Conservation (phyloP, 2,797 vertebrate species). For the Phataginus tricuspis region DNA sequence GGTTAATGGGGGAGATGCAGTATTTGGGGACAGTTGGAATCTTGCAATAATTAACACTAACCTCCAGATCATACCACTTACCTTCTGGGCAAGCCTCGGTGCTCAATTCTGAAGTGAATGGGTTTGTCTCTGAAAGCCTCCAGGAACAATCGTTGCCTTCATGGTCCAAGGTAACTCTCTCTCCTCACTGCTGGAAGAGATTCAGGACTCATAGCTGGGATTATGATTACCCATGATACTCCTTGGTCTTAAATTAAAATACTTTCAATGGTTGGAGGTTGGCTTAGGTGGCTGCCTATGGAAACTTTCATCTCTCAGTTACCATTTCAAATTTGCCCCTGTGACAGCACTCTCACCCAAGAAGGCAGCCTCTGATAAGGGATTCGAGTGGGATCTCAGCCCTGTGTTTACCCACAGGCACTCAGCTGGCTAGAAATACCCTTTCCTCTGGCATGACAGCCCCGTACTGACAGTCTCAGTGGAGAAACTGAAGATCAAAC, state of each 20-base stretch:
- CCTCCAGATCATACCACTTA: neutral
- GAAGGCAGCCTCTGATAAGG: neutral
- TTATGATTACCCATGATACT: neutral
- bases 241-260: slow-evolving; percentile 15
- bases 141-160: neutral
- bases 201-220: neutral
- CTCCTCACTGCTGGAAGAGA: neutral
- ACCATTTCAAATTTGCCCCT: neutral
- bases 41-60: neutral
- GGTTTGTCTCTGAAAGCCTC: neutral
- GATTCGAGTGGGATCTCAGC: neutral
- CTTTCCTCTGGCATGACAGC: neutral
- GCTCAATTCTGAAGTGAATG: neutral
- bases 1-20: neutral
- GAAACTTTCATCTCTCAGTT: neutral
- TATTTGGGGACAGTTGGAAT: neutral
- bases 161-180: neutral
- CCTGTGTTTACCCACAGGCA: neutral
- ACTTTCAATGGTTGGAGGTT: neutral
- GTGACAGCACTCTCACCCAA: neutral
- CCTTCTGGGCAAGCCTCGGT: neutral
- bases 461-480: neutral
- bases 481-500: slow-evolving; percentile 42
- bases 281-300: neutral
- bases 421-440: neutral